Evolutionary conservation across 2,797 vertebrate genomes (phyloP).

Genomic region (Phrynocephalus guinanensis): DNA sequence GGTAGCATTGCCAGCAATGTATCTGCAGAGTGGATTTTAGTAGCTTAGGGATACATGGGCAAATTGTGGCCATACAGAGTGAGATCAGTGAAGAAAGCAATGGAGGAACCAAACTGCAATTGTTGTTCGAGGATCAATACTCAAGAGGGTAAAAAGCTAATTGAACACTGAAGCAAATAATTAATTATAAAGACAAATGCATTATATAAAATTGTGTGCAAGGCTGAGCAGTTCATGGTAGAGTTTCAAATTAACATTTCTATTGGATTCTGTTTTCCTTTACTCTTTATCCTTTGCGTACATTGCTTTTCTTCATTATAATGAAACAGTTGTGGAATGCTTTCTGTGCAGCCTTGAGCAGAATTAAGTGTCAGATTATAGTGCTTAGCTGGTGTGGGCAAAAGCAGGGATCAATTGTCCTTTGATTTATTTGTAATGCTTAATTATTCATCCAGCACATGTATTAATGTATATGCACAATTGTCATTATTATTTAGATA

Average conservation of each 20-base stretch:
- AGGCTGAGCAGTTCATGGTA: slow-evolving; percentile 1
- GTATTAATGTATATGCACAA: slow-evolving; percentile 42
- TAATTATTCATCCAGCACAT: slow-evolving; percentile 41
- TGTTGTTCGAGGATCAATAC: not conserved
- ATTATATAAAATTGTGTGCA: slow-evolving; percentile 39
- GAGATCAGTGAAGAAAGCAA: slow-evolving; percentile 22
- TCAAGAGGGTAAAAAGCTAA: slow-evolving; percentile 19
- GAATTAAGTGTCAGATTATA: slow-evolving; percentile 16
- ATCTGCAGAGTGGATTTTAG: not conserved
- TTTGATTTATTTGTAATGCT: slow-evolving; percentile 54
- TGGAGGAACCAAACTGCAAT: slow-evolving; percentile 24
- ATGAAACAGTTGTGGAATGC: slow-evolving; percentile 41
- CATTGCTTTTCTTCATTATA: slow-evolving; percentile 38
- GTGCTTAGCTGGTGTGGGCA: slow-evolving; percentile 26
- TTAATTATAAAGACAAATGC: slow-evolving; percentile 8
- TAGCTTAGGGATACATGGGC: slow-evolving; percentile 34
- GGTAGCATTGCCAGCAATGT: not conserved
- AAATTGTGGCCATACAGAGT: slow-evolving; percentile 36
- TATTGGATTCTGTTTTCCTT: slow-evolving; percentile 17
- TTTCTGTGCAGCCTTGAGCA: slow-evolving; percentile 21
- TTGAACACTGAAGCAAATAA: slow-evolving; percentile 3
- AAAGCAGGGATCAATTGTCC: slow-evolving; percentile 28
- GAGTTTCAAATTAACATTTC: slow-evolving; percentile 31
- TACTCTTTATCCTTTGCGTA: slow-evolving; percentile 34
- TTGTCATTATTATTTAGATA: slow-evolving; percentile 7